phyloP scores from a whole-genome alignment of 2,113 vertebrate species.

The Pedionomus torquatus region DNA sequence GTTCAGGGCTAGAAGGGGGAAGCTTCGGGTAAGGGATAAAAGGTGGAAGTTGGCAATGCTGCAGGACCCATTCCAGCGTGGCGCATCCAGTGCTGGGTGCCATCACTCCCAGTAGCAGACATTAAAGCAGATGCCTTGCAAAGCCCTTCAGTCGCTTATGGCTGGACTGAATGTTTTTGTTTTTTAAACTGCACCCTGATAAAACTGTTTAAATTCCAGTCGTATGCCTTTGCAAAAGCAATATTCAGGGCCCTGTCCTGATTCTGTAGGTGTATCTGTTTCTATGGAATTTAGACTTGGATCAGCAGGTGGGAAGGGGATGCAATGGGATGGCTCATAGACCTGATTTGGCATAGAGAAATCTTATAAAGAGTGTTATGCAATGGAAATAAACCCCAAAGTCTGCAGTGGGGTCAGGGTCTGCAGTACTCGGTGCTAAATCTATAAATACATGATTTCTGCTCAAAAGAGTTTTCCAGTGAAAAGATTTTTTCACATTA shows the following conservation, averaged over 20 bases:
- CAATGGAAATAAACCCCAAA: not conserved
- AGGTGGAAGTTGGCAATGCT: not conserved
- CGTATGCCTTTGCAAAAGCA: not conserved
- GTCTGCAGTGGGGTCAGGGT: not conserved
- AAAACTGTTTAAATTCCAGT: not conserved
- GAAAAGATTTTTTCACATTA: not conserved
- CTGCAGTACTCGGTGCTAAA: not conserved
- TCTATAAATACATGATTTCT: not conserved
- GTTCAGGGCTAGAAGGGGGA: not conserved
- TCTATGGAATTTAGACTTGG: not conserved
- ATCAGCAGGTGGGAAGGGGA: not conserved
- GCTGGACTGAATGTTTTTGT: not conserved
- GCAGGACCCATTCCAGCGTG: rapidly evolving
- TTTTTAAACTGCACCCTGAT: not conserved
- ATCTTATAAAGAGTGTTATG: not conserved
- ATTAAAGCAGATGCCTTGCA: no score
- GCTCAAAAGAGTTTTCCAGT: not conserved
- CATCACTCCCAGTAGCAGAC: not conserved
- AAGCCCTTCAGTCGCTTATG: rapidly evolving
- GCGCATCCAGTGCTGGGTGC: not conserved
- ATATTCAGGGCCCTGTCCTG: not conserved
- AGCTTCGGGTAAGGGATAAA: not conserved
- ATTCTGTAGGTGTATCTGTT: not conserved
- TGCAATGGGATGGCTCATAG: not conserved
- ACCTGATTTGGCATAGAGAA: not conserved